Conservation (phyloP, 1,140 invertebrate species). For the Cherax destructor region DNA sequence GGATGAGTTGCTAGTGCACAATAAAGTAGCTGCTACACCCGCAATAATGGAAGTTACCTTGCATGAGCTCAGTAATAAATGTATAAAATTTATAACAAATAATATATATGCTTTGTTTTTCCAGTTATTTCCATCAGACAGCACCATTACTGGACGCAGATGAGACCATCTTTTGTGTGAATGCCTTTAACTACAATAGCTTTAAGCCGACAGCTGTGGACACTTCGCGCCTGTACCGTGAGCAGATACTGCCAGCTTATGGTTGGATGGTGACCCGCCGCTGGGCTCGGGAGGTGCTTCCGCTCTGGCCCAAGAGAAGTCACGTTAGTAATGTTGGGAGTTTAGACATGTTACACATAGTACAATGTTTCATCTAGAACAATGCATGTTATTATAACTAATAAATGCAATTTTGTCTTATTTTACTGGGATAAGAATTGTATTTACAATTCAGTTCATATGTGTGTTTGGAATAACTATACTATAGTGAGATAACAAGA, state of each 20-base stretch:
- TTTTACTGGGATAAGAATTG: too few species aligned
- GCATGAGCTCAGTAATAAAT: too few species aligned
- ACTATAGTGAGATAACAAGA: too few species aligned
- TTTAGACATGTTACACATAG: background rate
- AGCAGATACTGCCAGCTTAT: constrained; percentile 48
- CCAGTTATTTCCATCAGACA: constrained; percentile 65
- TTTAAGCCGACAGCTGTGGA: constrained; percentile 46
- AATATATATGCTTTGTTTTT: background rate
- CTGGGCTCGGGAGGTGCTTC: constrained; percentile 28
- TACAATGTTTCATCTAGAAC: too few species aligned
- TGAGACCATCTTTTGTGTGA: constrained; percentile 58
- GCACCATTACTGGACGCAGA: constrained; percentile 55
- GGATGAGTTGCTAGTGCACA: too few species aligned
- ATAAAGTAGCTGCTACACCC: too few species aligned
- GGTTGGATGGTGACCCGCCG: constrained; percentile 58
- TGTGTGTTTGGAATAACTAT: too few species aligned
- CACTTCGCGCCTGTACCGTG: constrained; percentile 50
- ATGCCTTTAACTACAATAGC: constrained; percentile 65
- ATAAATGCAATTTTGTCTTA: too few species aligned
- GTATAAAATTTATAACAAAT: too few species aligned
- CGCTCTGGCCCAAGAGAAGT: constrained; percentile 35
- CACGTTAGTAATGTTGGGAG: constrained; percentile 8
- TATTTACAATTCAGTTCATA: too few species aligned
- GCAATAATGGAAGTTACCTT: too few species aligned
- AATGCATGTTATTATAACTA: too few species aligned